Conservation (phyloP, 2,113 vertebrate species). For the Aspidoscelis tigris region DNA sequence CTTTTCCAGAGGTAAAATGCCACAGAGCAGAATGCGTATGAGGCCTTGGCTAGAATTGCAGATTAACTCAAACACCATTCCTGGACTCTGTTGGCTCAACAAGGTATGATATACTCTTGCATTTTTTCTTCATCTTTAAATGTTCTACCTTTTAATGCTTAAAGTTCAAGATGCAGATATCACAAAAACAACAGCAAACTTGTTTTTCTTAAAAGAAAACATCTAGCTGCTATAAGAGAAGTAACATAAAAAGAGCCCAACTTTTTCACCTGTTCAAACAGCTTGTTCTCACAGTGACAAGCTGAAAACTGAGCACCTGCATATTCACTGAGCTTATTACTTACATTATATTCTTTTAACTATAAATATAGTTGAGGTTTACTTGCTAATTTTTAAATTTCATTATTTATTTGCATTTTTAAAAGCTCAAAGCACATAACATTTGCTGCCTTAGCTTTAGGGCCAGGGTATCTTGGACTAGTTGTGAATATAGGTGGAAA, state of each 20-base stretch:
- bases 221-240: background rate
- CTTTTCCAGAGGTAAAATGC: constrained; percentile 81
- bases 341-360: background rate
- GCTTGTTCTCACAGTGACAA: no score
- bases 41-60: constrained; percentile 92
- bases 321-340: background rate
- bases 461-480: no score
- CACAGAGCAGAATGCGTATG: constrained; percentile 93
- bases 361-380: background rate
- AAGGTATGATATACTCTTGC: constrained; percentile 77
- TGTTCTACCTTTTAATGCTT: background rate
- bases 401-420: background rate
- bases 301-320: background rate
- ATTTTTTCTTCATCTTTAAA: background rate
- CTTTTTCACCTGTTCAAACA: no score
- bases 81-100: constrained; percentile 90
- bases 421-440: background rate
- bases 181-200: background rate
- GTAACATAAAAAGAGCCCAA: background rate
- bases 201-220: background rate
- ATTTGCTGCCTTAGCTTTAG: no score
- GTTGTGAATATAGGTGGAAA: no score
- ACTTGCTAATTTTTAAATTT: background rate
- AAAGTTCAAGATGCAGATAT: background rate
- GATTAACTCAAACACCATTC: constrained; percentile 86